A percentile compares a stretch with the other conserved stretches of the same genome.
Conservation (phyloP, 2,888 invertebrate genomes). For the Phanerotoma sp. region DNA sequence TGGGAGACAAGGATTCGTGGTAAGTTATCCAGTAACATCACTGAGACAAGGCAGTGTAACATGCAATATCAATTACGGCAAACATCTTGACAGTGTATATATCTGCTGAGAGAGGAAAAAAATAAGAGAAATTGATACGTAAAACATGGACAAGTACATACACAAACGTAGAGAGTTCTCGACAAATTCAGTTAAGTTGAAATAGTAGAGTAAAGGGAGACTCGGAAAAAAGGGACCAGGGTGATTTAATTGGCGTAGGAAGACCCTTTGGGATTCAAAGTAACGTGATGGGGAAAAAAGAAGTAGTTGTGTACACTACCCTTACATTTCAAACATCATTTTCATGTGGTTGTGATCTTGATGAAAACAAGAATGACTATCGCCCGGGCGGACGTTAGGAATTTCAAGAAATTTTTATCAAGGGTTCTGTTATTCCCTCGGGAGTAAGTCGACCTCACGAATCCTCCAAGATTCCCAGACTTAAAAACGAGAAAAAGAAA, state of each 20-base stretch:
- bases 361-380: conserved; percentile 18
- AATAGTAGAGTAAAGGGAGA: background rate
- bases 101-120: background rate
- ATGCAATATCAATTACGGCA: background rate
- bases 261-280: background rate
- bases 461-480: background rate
- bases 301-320: conserved; percentile 15
- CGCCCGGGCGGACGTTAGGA: too few relatives aligned
- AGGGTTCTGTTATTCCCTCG: conserved; percentile 15
- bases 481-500: too few relatives aligned
- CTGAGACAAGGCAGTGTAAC: background rate
- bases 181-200: background rate
- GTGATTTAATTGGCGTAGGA: conserved; percentile 12
- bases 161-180: background rate
- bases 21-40: background rate
- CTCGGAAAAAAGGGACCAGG: conserved; percentile 2
- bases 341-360: conserved; percentile 31
- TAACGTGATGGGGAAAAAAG: conserved; percentile 1
- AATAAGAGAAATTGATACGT: background rate
- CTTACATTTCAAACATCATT: conserved; percentile 27
- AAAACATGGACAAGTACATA: background rate
- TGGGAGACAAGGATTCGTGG: background rate
- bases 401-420: conserved; percentile 31
- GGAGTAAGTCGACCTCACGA: conserved; percentile 2
- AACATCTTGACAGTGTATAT: background rate